Percentiles rank a stretch among this genome's conserved stretches.
Conservation (phyloP, 2,888 invertebrate genomes). For the Anarsia innoxiella region DNA sequence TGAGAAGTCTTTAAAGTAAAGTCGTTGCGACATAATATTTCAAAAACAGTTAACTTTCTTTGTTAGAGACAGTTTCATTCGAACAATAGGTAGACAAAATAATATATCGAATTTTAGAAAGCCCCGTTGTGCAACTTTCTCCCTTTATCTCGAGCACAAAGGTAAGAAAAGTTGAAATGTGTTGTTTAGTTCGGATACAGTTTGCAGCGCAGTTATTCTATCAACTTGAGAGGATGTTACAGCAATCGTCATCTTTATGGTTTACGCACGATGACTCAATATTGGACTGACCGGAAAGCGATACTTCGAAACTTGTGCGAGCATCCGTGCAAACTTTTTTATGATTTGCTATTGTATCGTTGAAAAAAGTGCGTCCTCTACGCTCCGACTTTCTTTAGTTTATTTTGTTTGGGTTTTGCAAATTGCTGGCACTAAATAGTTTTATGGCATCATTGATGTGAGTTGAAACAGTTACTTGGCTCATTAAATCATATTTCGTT, state of each 20-base stretch:
- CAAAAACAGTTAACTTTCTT: conserved; percentile 33
- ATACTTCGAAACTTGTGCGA: no score
- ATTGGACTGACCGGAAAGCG: not conserved
- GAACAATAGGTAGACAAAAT: conserved; percentile 44
- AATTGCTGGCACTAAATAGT: conserved; percentile 22
- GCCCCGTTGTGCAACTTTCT: conserved; percentile 69
- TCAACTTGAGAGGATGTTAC: conserved; percentile 5
- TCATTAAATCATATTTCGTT: no score
- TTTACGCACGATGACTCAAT: not conserved
- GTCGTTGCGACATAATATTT: no score
- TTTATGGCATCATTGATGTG: conserved; percentile 8
- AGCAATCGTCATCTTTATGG: conserved; percentile 4
- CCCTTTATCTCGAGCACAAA: conserved; percentile 62
- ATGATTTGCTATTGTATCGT: conserved; percentile 34
- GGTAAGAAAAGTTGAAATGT: conserved; percentile 51
- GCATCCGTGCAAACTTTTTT: conserved; percentile 32
- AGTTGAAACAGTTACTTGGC: not conserved
- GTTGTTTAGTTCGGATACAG: conserved; percentile 26
- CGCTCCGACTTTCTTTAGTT: conserved; percentile 35
- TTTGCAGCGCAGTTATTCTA: conserved; percentile 9
- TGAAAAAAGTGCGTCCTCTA: conserved; percentile 25
- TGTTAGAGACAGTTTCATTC: conserved; percentile 27
- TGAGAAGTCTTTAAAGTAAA: no score
- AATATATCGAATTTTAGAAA: conserved; percentile 65
- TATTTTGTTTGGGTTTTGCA: conserved; percentile 33